These are phyloP conservation scores for Holacanthella duospinosa DNA, from an alignment of 2,888 invertebrate species.

Conservation along the genomic window DNA sequence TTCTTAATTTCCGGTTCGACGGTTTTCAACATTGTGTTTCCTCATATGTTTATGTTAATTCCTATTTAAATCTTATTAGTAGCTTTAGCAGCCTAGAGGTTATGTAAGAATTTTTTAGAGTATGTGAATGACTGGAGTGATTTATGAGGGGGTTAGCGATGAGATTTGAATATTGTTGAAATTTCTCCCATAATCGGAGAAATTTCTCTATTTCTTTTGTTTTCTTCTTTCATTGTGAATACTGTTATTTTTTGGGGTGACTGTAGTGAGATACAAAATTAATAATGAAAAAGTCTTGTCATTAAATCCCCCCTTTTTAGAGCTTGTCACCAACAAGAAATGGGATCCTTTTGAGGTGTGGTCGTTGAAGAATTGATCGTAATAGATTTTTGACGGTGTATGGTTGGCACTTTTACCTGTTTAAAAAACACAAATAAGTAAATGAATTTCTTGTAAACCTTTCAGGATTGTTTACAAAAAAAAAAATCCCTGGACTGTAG, in stretches of 20 bases:
- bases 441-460: background rate
- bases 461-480: background rate
- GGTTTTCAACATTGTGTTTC: too few relatives aligned
- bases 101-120: background rate
- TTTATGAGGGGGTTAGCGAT: background rate
- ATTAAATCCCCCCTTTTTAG: conserved; percentile 2
- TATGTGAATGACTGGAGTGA: conserved; percentile 1
- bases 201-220: background rate
- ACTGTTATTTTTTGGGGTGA: background rate
- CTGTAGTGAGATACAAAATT: background rate
- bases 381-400: background rate
- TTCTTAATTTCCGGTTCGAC: too few relatives aligned
- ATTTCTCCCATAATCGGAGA: background rate
- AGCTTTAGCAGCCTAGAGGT: too few relatives aligned
- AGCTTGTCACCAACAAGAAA: background rate
- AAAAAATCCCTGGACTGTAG: background rate
- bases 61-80: too few relatives aligned
- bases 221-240: background rate
- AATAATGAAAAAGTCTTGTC: conserved; percentile 5
- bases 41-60: too few relatives aligned
- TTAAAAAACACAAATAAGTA: background rate
- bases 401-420: background rate
- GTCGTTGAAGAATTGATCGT: background rate
- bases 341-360: background rate
- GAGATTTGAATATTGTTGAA: too few relatives aligned